Base-by-base conservation (phyloP, 2,113 vertebrate species). In the Limnothrissa miodon region DNA sequence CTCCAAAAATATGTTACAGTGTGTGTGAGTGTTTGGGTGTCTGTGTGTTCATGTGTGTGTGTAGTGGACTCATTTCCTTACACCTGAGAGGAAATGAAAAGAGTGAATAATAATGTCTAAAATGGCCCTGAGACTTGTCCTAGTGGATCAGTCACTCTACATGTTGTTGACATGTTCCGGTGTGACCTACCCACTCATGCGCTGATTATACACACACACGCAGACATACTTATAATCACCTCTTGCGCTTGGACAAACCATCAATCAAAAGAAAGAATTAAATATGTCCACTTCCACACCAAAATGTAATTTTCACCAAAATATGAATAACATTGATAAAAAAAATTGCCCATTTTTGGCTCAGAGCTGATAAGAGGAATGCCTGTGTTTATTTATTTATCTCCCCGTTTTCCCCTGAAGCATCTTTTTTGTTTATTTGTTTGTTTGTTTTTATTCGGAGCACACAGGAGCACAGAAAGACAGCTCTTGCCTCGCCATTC, bases 341-440 rank as follows among this genome's bases (percentile, higher is more conserved):
- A 36, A 36, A 74, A 74, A 17, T 21, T 36, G 4, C 25, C 13
- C n/a, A 9, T 74, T 74, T 56, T 74, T 66, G 59, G 59, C 29
- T 25, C 59, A 25, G 59, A 33, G 29, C 66, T 74, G 66, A 74
- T 33, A 36, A 33, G 25, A 74, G 10, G 19, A 36, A 36, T 13
- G 66, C 13, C 29, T 74, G 66, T 66, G 92, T 74, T 33, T 74
- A 1, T 66, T 74, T 74, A 74, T 74, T 36, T 74, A 74, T 74
- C 25, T 36, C 66, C 29, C 25, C 66, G 25, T 36, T 74, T 33
- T 74, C 66, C 33, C 66, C 9, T 3, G 25, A 11, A 39, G 66
- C 25, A 74, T 13, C 66, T 36, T 33, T 70, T 74, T 62, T 29
- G 23, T 48, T 48, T 48, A 48, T 48, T 48, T 48, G 8, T 48